Evolutionary conservation across 2,113 vertebrate species (phyloP), one percentile per base, ranked within the genome.

Genomic region (Phalacrocorax aristotelis): DNA sequence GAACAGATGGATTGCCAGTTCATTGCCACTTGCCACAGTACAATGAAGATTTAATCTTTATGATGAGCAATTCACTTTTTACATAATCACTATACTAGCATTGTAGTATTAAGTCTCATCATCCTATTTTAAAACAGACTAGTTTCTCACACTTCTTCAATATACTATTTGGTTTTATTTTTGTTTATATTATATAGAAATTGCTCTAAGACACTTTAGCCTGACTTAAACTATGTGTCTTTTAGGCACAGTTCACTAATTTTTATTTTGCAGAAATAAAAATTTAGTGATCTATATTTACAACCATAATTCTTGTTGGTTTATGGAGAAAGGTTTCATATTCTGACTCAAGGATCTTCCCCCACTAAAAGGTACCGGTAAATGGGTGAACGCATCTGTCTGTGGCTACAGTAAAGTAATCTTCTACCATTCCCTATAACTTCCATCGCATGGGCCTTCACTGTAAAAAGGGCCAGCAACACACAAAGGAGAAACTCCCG

Each of bases 21-120:
- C 88, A 96, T 83, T 97, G 92, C 62, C 68, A 89, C 72, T 96
- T 98, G 82, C 84, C 84, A 96, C 26, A 84, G 66, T 57, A 90
- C 72, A 97, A 74, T 96, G 91, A 97, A 96, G 75, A 96, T 97
- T 93, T 95, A 97, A 95, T 96, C 71, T 95, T 98, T 94, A 90
- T 94, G 62, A 92, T 85, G 23, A 96, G 76, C 48, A 91, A 94
- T 95, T 93, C 2, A 11, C 75, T 84, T 57, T 95, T 96, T 93
- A 83, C 29, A 65, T 64, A 83, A 94, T 48, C 65, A 38, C 27
- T 87, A 17, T 23, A 80, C 26, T 86, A 72, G 57, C 72, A 78
- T 95, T 95, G 93, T 54, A 91, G 60, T 62, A 72, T 69, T 78
- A 92, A 95, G 74, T 95, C 32, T 27, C n/a, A 86, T 92, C 44